phyloP scores from a whole-genome alignment of 2,113 vertebrate species.

The Pteronura brasiliensis region DNA sequence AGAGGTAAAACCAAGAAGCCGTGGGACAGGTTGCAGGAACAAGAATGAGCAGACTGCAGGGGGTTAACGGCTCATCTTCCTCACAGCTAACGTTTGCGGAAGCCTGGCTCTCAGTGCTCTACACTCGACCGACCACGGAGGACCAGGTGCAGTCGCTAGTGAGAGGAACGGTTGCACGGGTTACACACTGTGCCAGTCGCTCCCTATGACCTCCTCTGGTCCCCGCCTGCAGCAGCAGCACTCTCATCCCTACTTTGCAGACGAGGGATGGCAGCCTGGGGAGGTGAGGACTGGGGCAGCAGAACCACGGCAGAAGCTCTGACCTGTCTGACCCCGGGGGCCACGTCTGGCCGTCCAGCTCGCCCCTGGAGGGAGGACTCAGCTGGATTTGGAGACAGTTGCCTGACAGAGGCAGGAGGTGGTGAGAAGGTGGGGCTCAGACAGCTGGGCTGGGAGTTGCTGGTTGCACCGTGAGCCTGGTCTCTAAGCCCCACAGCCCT shows the following conservation, averaged over 20 bases:
- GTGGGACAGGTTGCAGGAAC: background rate
- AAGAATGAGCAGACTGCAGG: background rate
- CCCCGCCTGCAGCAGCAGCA: background rate
- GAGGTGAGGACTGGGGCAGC: background rate
- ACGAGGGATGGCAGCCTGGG: background rate
- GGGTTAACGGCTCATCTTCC: background rate
- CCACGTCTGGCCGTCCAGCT: background rate
- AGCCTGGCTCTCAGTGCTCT: background rate
- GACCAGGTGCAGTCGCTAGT: accelerated
- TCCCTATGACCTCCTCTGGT: background rate
- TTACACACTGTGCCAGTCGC: no score
- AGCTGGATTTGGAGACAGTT: background rate
- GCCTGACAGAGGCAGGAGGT: background rate
- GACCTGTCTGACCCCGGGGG: background rate
- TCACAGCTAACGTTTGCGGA: background rate
- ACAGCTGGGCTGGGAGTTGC: background rate
- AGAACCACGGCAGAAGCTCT: background rate
- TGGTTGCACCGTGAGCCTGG: no score
- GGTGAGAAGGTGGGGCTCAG: background rate
- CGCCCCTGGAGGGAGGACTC: background rate
- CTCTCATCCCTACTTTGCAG: background rate
- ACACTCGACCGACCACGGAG: background rate
- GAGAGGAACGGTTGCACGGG: background rate
- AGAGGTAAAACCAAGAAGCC: background rate
- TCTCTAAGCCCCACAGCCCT: accelerated